Base-by-base conservation (phyloP, 2,888 invertebrate species). In the Leptinotarsa rubiginosa region DNA sequence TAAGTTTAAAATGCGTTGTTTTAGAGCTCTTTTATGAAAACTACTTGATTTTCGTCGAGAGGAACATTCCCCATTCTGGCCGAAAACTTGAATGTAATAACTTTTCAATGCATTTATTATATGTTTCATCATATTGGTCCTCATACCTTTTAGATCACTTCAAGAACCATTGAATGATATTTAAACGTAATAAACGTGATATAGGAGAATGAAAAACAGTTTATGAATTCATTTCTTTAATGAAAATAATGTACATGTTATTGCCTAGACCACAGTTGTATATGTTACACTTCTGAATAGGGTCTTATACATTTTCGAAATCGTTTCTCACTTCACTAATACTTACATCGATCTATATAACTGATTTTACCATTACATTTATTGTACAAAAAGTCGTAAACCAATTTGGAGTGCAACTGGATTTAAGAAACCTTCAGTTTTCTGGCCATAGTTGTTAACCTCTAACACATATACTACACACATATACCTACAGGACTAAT, bases 191-290 rank as follows among this genome's bases (percentile, higher is more conserved):
- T 3, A 22, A 22, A 22, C 1, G 22, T 22, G 3, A 22, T 41
- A 41, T 41, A 3, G 41, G 12, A 12, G 12, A 41, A 41, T 41
- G 41, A 41, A 59, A 65, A 20, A 50, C 49, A 62, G 56, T 72
- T 20, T 87, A 88, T 83, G 87, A 88, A 88, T 88, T 84, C 82
- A 87, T 88, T 87, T 88, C 87, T 88, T 88, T 88, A 88, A 88
- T 88, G 88, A 89, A 89, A 89, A 89, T 89, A 89, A 88, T 88
- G 87, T 89, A 88, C 88, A 88, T 86, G 86, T 87, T 89, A 88
- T 89, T 89, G 88, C 88, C 89, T 88, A 89, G 88, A 88, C 88
- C 88, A 86, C 87, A 86, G 86, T 77, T 85, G 85, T 75, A 84
- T 86, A 85, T 87, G 87, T 87, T 87, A 88, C 86, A 88, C 87